phyloP scores from a whole-genome alignment of 30 jellyfish, hydroid and myxozoan species.

The Chrysaora quinquecirrha region DNA sequence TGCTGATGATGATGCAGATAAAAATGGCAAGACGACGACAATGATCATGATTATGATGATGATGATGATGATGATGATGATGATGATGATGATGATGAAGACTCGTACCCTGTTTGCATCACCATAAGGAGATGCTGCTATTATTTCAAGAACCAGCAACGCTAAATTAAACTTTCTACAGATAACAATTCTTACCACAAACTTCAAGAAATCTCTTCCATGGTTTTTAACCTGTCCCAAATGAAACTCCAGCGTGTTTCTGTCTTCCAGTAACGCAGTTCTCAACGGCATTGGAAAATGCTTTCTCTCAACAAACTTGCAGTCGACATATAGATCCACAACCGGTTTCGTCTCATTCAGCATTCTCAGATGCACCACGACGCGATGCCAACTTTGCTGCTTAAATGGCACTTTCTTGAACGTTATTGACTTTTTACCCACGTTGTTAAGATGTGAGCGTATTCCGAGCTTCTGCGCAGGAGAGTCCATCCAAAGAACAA shows the following conservation, averaged over 20 bases:
- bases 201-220: slow-evolving; percentile 81
- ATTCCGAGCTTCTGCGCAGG: slow-evolving; percentile 86
- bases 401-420: slow-evolving; percentile 81
- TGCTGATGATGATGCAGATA: too few species aligned
- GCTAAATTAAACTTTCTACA: too few species aligned
- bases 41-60: too few species aligned
- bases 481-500: slow-evolving; percentile 84
- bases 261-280: slow-evolving; percentile 70
- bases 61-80: too few species aligned
- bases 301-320: slow-evolving; percentile 75
- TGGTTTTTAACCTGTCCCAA: slow-evolving; percentile 79
- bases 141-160: too few species aligned
- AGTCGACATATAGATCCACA: slow-evolving; percentile 83
- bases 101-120: too few species aligned
- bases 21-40: too few species aligned
- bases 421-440: slow-evolving; percentile 58
- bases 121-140: too few species aligned
- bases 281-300: slow-evolving; percentile 64
- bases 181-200: slow-evolving; percentile 91
- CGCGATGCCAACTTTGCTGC: slow-evolving; percentile 93
- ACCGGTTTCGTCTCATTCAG: slow-evolving; percentile 70
- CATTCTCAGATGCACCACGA: slow-evolving; percentile 69
- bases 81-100: too few species aligned
- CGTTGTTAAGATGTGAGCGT: slow-evolving; percentile 68
- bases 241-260: slow-evolving; percentile 65